Conservation (phyloP, 1,140 invertebrate species). For the Cotesia chilonis region DNA sequence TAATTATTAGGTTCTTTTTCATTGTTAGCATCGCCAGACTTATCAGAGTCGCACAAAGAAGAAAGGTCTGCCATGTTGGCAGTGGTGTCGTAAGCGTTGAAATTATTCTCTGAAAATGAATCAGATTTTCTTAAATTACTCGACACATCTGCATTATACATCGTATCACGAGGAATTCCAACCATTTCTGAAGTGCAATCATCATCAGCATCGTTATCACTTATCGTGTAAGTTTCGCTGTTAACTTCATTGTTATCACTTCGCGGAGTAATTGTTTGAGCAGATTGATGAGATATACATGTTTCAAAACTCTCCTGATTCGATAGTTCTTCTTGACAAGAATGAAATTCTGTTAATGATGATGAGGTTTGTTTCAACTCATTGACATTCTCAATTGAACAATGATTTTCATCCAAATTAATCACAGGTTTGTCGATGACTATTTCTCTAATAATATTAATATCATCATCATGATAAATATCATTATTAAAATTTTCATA, state of each 20-base stretch:
- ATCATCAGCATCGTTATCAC: constrained; percentile 5
- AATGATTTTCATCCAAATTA: too few relatives aligned
- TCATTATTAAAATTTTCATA: not conserved
- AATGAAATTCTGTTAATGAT: constrained; percentile 24
- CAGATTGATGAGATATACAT: not conserved
- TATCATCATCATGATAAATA: not conserved
- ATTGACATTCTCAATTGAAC: not conserved
- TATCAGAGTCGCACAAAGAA: constrained; percentile 9
- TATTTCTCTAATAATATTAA: too few relatives aligned
- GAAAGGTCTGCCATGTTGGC: constrained; percentile 28
- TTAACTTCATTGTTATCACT: constrained; percentile 12
- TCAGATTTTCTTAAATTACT: constrained; percentile 16
- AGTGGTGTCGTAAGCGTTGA: not conserved
- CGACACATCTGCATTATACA: constrained; percentile 23
- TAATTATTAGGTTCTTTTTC: constrained; percentile 5
- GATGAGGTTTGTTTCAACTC: not conserved
- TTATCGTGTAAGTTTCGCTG: constrained; percentile 28
- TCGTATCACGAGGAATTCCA: constrained; percentile 6
- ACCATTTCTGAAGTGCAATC: too few relatives aligned
- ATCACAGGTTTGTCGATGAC: too few relatives aligned
- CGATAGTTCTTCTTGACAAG: constrained; percentile 23
- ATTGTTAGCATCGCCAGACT: not conserved
- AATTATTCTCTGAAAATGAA: constrained; percentile 25
- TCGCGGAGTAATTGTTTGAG: not conserved
- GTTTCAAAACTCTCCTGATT: constrained; percentile 17